Evolutionary conservation across 2,113 vertebrate genomes (phyloP), one percentile per base, ranked within the genome.

Genomic region (Phaetusa simplex): DNA sequence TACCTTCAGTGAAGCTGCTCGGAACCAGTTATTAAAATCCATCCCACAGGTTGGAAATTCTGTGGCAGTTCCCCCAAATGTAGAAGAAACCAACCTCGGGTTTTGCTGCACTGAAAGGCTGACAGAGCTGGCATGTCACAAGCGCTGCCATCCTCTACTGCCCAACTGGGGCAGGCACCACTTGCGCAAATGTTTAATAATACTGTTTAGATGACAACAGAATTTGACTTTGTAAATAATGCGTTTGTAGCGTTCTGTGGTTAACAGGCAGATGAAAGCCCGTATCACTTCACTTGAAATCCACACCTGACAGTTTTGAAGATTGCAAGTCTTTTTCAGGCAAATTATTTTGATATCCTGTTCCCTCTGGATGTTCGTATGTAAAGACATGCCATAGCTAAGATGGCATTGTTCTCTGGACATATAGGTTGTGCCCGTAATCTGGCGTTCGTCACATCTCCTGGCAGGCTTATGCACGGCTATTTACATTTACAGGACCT

Each of bases 231-330:
- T 43, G 13, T 67, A 92, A 93, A 85, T 73, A 80, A 76, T 45
- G 30, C 29, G 20, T 12, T 77, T 49, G 30, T 70, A 58, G 11
- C 49, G 12, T 76, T 91, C 61, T 71, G 34, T 69, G 30, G 42
- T 61, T 88, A 86, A 72, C 36, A 91, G 26, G 38, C 56, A 52
- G 53, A 58, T 81, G 76, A 90, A 91, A 94, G 24, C 34, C 32
- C 5, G 0, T 69, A 64, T 52, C 53, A 29, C 23, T 70, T 76
- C 14, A 12, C 65, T 86, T 73, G 47, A 93, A 95, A 86, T 84
- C 74, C 47, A 65, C 49, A 92, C 38, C 13, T 43, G 52, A 65
- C 62, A 67, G 69, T 92, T 77, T 92, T 91, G 81, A 95, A 94
- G 77, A 79, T 1, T 95, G 66, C 74, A 92, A 73, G 71, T 69